Evolutionary conservation across 2,797 vertebrate genomes (phyloP).

Genomic region (Carduelis carduelis): DNA sequence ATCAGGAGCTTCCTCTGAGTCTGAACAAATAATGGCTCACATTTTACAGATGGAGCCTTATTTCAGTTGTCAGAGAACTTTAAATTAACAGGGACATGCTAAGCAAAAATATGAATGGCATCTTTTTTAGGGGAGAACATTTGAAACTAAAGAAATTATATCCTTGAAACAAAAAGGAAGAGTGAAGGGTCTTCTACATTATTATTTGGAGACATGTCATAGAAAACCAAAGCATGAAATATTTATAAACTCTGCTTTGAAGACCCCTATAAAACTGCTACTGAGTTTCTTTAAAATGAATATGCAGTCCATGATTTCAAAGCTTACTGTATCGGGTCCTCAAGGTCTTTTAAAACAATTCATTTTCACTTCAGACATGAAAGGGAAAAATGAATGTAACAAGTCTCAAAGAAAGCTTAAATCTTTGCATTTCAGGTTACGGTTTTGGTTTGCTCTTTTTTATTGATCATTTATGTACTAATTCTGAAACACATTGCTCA

Average conservation of each 20-base stretch:
- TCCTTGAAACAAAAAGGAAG: conserved; percentile 54
- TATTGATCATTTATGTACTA: conserved; percentile 23
- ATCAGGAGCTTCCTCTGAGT: not conserved
- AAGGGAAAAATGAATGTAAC: conserved; percentile 45
- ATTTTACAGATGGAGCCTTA: not conserved
- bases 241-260: conserved; percentile 72
- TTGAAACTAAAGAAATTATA: conserved; percentile 42
- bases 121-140: not conserved
- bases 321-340: conserved; percentile 43
- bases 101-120: not conserved
- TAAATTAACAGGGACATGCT: not conserved
- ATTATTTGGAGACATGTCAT: conserved; percentile 48
- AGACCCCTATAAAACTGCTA: conserved; percentile 44
- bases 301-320: conserved; percentile 48
- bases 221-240: conserved; percentile 64
- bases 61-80: not conserved
- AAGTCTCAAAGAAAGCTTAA: conserved; percentile 8
- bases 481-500: not conserved
- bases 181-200: conserved; percentile 5
- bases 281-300: conserved; percentile 67
- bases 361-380: conserved; percentile 63
- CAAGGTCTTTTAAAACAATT: conserved; percentile 68
- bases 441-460: not conserved
- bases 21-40: not conserved
- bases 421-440: conserved; percentile 52